Evolutionary conservation across 1,140 invertebrate species (phyloP).

Genomic region (Heliconius hermathena): DNA sequence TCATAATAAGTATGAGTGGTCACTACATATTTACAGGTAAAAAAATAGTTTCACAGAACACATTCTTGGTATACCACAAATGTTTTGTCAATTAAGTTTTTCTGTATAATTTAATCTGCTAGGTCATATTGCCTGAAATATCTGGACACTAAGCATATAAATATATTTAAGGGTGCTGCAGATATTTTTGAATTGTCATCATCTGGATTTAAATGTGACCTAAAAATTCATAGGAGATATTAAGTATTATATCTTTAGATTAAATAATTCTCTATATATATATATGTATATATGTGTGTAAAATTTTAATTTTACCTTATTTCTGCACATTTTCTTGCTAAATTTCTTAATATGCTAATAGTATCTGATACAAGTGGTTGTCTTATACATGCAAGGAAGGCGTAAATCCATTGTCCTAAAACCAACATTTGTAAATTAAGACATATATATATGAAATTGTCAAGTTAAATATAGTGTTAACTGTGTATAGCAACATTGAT

Average conservation of each 20-base stretch:
- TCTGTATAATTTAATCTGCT: conserved; percentile 51
- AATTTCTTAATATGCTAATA: conserved; percentile 59
- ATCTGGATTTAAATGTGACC: conserved; percentile 63
- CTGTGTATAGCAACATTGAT: too few relatives aligned
- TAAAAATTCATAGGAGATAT: conserved; percentile 29
- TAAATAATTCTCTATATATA: too few relatives aligned
- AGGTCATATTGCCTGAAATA: conserved; percentile 74
- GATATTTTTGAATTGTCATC: conserved; percentile 54
- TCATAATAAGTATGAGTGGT: neutral
- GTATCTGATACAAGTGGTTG: conserved; percentile 68
- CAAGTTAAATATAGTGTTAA: too few relatives aligned
- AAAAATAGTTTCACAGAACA: conserved; percentile 16
- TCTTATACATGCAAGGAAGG: conserved; percentile 61
- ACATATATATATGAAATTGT: too few relatives aligned
- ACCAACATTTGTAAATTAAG: conserved; percentile 31
- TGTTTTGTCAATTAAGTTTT: neutral
- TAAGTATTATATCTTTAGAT: too few relatives aligned
- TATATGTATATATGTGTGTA: neutral
- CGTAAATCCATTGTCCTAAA: conserved; percentile 74
- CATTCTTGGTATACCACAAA: conserved; percentile 8
- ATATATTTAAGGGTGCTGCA: conserved; percentile 69
- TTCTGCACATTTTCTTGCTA: conserved; percentile 71
- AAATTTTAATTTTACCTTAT: conserved; percentile 54
- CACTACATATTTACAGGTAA: neutral
- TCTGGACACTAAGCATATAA: conserved; percentile 69